Evolutionary conservation across 2,797 vertebrate species (phyloP).

Genomic region (Choloepus didactylus): DNA sequence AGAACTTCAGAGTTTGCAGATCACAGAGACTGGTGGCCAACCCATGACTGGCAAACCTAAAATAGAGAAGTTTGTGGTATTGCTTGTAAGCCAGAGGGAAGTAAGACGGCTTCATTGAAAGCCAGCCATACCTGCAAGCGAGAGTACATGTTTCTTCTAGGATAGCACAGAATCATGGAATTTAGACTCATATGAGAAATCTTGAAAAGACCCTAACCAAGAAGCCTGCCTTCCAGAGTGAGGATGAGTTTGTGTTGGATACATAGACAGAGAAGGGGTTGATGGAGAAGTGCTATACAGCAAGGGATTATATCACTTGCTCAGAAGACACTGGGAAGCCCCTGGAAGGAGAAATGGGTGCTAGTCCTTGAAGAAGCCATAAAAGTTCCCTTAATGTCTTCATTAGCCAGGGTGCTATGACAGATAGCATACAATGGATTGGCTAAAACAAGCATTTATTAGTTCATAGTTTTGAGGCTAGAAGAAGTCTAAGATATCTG

Average conservation of each 20-base stretch:
- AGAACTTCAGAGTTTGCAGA: background rate
- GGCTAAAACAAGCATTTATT: too few species aligned
- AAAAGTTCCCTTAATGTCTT: background rate
- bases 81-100: background rate
- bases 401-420: too few species aligned
- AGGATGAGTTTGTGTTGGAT: background rate
- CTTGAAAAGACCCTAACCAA: background rate
- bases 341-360: background rate
- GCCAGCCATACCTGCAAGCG: background rate
- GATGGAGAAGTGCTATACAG: background rate
- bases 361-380: background rate
- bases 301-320: background rate
- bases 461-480: too few species aligned
- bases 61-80: background rate
- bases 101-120: background rate
- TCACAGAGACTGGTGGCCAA: background rate
- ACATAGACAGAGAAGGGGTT: background rate
- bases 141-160: background rate
- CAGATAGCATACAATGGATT: too few species aligned
- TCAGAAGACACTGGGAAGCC: background rate
- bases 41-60: background rate
- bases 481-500: too few species aligned
- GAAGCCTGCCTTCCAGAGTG: background rate
- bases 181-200: background rate
- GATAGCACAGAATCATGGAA: background rate